A percentile compares a stretch with the other conserved stretches of the same genome.
Conservation (phyloP, 1,140 invertebrate species). For the Drosophila persimilis region DNA sequence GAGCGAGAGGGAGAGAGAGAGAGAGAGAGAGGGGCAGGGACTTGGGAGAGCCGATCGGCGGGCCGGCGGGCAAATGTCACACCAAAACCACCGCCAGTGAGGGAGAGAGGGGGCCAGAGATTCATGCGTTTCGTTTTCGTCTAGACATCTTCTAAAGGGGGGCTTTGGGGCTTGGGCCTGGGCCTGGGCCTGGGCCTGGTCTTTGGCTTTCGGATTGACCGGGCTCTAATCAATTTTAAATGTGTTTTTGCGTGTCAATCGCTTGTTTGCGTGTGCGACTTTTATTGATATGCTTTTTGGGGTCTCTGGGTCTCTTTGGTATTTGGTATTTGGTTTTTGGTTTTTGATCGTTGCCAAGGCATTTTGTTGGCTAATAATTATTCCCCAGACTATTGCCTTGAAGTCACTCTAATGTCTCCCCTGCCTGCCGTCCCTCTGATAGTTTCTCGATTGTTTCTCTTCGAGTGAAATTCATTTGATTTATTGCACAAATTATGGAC, state of each 20-base stretch:
- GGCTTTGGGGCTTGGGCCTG: not conserved
- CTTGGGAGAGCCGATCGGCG: conserved; percentile 5
- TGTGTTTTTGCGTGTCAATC: conserved; percentile 81
- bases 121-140: conserved; percentile 31
- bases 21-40: conserved; percentile 1
- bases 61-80: conserved; percentile 63
- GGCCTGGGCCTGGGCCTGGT: too few relatives aligned
- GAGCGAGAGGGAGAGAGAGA: not conserved
- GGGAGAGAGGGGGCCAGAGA: conserved; percentile 6
- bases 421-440: not conserved
- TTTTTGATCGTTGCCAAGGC: conserved; percentile 49
- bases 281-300: conserved; percentile 74
- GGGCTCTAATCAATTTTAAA: conserved; percentile 79
- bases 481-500: conserved; percentile 80
- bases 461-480: conserved; percentile 78
- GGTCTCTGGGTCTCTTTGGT: conserved; percentile 31
- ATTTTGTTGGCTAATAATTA: conserved; percentile 66
- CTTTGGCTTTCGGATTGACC: conserved; percentile 32
- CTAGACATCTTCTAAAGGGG: conserved; percentile 60
- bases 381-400: conserved; percentile 63
- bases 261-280: conserved; percentile 78
- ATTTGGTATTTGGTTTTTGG: conserved; percentile 23
- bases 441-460: conserved; percentile 63
- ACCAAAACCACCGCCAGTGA: conserved; percentile 36
- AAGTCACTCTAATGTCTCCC: conserved; percentile 32